Percentiles rank a stretch among this genome's conserved stretches.
phyloP scores from a whole-genome alignment of 1,140 invertebrate species.

The Drosophila truncata region DNA sequence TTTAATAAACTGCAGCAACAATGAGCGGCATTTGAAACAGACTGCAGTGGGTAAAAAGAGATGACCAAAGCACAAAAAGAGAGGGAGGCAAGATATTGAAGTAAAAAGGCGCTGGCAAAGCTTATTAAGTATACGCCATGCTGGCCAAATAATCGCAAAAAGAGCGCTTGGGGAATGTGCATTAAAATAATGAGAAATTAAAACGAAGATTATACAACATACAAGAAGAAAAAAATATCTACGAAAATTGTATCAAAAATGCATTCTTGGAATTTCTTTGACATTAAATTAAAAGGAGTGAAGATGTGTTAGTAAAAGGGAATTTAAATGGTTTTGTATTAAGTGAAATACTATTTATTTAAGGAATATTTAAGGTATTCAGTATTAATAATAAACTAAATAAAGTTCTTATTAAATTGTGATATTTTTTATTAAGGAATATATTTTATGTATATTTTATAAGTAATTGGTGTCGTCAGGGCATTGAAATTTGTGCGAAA shows the following conservation, averaged over 20 bases:
- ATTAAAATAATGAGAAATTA: conserved; percentile 62
- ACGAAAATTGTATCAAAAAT: conserved; percentile 12
- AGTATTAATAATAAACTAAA: neutral
- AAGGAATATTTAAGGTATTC: too few species aligned
- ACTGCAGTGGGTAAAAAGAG: conserved; percentile 10
- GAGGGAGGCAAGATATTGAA: neutral
- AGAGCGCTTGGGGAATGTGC: conserved; percentile 36
- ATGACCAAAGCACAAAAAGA: conserved; percentile 6
- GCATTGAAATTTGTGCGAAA: too few species aligned
- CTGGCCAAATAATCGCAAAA: conserved; percentile 47
- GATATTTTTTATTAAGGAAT: too few species aligned
- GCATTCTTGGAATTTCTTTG: conserved; percentile 1
- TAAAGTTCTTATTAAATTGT: neutral
- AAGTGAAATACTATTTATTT: neutral
- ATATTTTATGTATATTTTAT: too few species aligned
- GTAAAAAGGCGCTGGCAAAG: conserved; percentile 31
- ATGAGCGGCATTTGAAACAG: conserved; percentile 37
- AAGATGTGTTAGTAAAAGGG: neutral
- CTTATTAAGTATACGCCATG: conserved; percentile 59
- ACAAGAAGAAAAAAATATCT: conserved; percentile 2
- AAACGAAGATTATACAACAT: conserved; percentile 40
- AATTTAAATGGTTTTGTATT: neutral
- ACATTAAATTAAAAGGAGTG: conserved; percentile 5
- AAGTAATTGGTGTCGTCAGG: too few species aligned
- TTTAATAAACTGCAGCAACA: conserved; percentile 61